Conservation (phyloP, 2,888 invertebrate genomes). For the Caenorhabditis doughertyi region DNA sequence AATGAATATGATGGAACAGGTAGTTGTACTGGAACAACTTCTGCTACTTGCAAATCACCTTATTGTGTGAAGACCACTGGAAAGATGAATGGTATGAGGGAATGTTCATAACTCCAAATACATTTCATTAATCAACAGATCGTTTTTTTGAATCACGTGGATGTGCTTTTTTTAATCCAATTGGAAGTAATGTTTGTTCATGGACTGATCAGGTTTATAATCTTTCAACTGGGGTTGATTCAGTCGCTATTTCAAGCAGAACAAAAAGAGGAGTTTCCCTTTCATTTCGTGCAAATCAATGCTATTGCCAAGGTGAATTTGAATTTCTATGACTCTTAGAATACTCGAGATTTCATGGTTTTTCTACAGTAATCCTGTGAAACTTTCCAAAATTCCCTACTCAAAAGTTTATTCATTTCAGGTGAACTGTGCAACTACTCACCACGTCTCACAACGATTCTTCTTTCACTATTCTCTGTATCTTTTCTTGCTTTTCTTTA, state of each 20-base stretch:
- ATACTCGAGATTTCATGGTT: neutral
- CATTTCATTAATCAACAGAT: constrained; percentile 14
- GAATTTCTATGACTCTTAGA: neutral
- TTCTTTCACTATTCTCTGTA: neutral
- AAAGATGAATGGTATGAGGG: constrained; percentile 37
- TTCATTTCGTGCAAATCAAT: constrained; percentile 46
- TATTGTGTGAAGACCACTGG: constrained; percentile 55
- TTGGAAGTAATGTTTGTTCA: constrained; percentile 54
- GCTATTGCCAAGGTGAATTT: constrained; percentile 54
- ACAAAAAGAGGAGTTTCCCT: constrained; percentile 37
- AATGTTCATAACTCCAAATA: neutral
- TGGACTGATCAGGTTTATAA: constrained; percentile 62
- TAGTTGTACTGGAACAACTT: constrained; percentile 31
- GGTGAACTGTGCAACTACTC: constrained; percentile 57
- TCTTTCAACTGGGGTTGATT: constrained; percentile 39
- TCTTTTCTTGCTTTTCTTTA: constrained; percentile 34
- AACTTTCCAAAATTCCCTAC: neutral
- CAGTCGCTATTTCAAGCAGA: neutral
- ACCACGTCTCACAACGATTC: constrained; percentile 2
- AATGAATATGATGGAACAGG: constrained; percentile 45
- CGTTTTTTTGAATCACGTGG: constrained; percentile 49
- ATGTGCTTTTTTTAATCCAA: constrained; percentile 61
- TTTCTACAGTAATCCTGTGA: no score
- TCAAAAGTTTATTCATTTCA: constrained; percentile 20
- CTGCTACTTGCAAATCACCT: constrained; percentile 38